These are phyloP conservation scores for Microctenopoma lineatum DNA, from an alignment of 2,797 vertebrate species.

Conservation along the genomic window DNA sequence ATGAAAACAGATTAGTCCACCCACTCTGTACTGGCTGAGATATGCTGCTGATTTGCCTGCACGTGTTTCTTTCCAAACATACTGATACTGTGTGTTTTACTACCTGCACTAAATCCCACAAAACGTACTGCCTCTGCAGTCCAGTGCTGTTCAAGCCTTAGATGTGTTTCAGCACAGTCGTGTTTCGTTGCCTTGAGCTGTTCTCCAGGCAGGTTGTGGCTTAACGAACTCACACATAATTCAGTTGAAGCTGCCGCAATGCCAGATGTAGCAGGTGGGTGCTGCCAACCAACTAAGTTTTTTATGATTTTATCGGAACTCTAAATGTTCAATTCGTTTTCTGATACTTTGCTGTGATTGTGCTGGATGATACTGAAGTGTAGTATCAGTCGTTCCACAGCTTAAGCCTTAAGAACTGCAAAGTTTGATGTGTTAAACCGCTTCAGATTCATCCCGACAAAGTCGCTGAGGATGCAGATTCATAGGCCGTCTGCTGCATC, in stretches of 20 bases:
- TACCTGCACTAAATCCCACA: constrained; percentile 7
- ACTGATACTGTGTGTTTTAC: background rate
- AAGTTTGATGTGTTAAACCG: constrained; percentile 5
- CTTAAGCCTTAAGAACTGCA: background rate
- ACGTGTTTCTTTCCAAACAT: constrained; percentile 22
- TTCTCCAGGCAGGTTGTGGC: background rate
- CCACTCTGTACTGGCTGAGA: constrained; percentile 20
- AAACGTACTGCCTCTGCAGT: background rate
- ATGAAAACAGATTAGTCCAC: constrained; percentile 41
- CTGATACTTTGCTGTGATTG: accelerated
- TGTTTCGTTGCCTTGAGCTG: constrained; percentile 14
- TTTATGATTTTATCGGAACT: background rate
- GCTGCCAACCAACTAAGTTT: background rate
- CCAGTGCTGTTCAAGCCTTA: background rate
- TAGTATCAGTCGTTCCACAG: too few species aligned
- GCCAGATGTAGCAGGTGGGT: constrained; percentile 5
- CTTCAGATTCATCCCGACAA: background rate
- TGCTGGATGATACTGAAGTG: background rate
- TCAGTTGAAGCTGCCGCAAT: background rate
- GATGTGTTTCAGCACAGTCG: constrained; percentile 10
- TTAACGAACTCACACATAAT: constrained; percentile 17
- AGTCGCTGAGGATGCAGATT: background rate
- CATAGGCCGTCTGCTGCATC: background rate
- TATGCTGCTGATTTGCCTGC: background rate
- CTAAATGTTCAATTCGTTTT: background rate